Base-by-base conservation (phyloP, 2,888 invertebrate species). In the Thelaira solivaga region DNA sequence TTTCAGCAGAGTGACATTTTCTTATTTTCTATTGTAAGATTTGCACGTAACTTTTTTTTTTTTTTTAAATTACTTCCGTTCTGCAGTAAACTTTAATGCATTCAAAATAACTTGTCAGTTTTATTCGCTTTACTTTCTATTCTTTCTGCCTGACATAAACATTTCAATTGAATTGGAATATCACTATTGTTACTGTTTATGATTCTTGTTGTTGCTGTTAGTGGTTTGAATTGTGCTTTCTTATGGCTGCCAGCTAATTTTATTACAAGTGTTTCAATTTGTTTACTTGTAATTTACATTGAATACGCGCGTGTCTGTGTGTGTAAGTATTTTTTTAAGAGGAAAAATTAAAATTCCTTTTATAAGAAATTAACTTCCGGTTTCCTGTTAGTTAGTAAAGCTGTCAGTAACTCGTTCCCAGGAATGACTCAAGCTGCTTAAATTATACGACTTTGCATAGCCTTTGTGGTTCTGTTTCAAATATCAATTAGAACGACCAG, bases 31-130 rank as follows among this genome's bases (percentile, higher is more conserved):
- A 1, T 20, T 18, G 16, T 31, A 64, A 22, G 41, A 16, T 34
- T 45, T 68, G 51, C 68, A 64, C 43, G 62, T 69, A 73, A 55
- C 36, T 57, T 41, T n/a, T n/a, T n/a, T n/a, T n/a, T n/a, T n/a
- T n/a, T n/a, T n/a, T n/a, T 55, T 31, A 73, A 78, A 78, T 65
- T 69, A 69, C 69, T 74, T 78, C 74, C 78, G 68, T 41, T 71
- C 61, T 65, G 13, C 39, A 53, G 45, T 73, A 43, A 71, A 74
- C 53, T 74, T 65, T 71, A 78, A 67, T 61, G 39, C 47, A 65
- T 22, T n/a, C n/a, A 41, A 65, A 55, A 61, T 29, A 57, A 55
- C 72, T 39, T 71, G 51, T 64, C 74, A 65, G 69, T 51, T 22
- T 29, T 26, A 13, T 6, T 26, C 11, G n/a, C 20, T 64, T 13